A percentile compares a stretch with the other conserved stretches of the same genome.
Evolutionary conservation across 2,113 vertebrate species (phyloP).

Genomic region (Turnix velox): DNA sequence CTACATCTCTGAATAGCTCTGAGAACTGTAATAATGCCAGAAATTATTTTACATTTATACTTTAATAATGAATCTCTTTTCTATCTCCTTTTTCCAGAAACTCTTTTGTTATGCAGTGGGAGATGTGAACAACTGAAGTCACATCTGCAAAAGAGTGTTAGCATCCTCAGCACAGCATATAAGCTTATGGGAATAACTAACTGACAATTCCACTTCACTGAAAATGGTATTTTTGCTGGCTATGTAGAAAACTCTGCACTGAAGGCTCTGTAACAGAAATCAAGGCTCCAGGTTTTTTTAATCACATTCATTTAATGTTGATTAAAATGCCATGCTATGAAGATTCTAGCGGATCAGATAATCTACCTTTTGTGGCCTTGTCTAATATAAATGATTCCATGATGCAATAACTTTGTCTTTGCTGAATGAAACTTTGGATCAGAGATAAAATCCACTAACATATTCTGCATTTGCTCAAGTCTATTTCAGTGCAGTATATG

Average conservation of each 20-base stretch:
- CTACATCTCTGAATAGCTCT: background rate
- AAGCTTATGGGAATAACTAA: background rate
- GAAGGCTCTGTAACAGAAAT: background rate
- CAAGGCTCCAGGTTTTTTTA: background rate
- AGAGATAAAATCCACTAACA: background rate
- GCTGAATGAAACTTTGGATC: background rate
- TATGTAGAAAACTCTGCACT: background rate
- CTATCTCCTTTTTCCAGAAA: background rate
- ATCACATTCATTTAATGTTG: background rate
- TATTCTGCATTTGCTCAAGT: background rate
- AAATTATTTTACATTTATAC: background rate
- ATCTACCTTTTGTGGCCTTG: background rate
- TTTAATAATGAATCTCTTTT: background rate
- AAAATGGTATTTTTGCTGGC: background rate
- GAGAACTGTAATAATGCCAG: background rate
- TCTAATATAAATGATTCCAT: background rate
- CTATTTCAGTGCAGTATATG: background rate
- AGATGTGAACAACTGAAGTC: background rate
- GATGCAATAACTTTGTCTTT: background rate
- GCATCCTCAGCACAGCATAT: background rate
- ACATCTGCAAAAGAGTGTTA: background rate
- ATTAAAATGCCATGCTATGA: background rate
- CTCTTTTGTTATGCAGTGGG: background rate
- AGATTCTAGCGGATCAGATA: background rate
- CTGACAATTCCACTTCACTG: background rate